phyloP scores from a whole-genome alignment of 1,140 invertebrate genomes.

The Scaptomyza graminum region DNA sequence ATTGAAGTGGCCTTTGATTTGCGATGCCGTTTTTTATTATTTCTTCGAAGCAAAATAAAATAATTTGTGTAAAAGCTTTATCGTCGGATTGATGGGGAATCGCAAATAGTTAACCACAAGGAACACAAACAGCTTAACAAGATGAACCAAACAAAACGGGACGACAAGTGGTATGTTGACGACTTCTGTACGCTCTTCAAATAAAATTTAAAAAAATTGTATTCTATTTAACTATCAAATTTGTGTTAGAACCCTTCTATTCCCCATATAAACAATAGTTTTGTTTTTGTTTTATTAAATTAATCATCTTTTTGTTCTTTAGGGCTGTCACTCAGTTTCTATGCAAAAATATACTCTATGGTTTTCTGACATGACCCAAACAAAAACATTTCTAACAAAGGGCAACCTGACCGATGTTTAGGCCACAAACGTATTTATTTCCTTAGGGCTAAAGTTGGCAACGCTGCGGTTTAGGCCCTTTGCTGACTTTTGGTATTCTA shows the following conservation, averaged over 20 bases:
- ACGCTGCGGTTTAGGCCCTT: constrained; percentile 18
- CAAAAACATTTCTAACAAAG: constrained; percentile 27
- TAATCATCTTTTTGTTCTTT: too few relatives aligned
- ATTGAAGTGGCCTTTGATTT: constrained; percentile 69
- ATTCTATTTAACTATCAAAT: neutral
- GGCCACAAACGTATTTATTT: constrained; percentile 38
- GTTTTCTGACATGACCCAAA: constrained; percentile 12
- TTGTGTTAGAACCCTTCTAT: neutral
- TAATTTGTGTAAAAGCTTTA: constrained; percentile 74
- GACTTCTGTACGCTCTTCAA: neutral
- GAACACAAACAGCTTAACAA: constrained; percentile 13
- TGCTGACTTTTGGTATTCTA: constrained; percentile 34
- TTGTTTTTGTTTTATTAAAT: neutral
- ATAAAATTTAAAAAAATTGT: neutral
- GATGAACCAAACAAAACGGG: constrained; percentile 5
- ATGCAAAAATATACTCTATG: neutral
- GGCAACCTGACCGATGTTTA: constrained; percentile 22
- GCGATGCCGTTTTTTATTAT: constrained; percentile 72
- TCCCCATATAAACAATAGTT: neutral
- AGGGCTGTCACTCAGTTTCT: neutral
- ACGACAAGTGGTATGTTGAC: neutral
- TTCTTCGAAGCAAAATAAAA: constrained; percentile 61
- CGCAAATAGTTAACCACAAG: constrained; percentile 61
- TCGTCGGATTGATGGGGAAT: constrained; percentile 15
- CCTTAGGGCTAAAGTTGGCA: constrained; percentile 22